Evolutionary conservation across 2,797 vertebrate genomes (phyloP), one percentile per base, ranked within the genome.

Genomic region (Menidia menidia): DNA sequence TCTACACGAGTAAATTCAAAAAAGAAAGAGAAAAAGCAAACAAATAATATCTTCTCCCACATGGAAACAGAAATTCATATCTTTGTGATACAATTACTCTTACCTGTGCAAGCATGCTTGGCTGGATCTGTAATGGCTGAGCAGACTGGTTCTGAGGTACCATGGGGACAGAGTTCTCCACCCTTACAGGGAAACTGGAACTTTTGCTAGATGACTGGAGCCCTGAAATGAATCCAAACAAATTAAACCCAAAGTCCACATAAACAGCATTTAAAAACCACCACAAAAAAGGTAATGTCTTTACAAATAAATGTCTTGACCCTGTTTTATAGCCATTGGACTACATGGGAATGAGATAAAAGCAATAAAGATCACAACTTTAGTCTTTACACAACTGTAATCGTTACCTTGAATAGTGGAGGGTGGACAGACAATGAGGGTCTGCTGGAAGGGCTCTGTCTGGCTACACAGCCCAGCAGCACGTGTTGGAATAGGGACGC

Each of bases 371-470:
- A 52, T 52, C 12, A 53, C 32, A 35, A 4, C 4, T 35, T 35
- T n/a, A 33, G 31, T 33, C 15, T n/a, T 35, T 56, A 35, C 25
- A 39, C 2, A 41, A 11, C 41, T 30, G 18, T 2, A 4, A 53
- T 11, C 11, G 19, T 92, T 92, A 98, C 97, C 97, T 89, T 98
- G 97, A 78, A 99, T 96, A 83, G 96, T 94, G 59, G 92, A 92
- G 77, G 97, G 96, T 54, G 98, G 98, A 86, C 98, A 99, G 52
- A 99, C 98, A 42, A 99, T 99, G 87, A 99, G 98, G 0, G 98
- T 98, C 86, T 99, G 97, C 81, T 98, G 98, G 93, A 98, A 99
- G n/a, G 97, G 97, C 77, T 98, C 97, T 0, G 96, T 93, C 87
- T 97, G 97, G 15, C 95, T 94, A 75, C 97, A 98, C 84, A 99